These are phyloP conservation scores for Cephalophus harveyi DNA, from an alignment of 2,113 vertebrate genomes.

Conservation along the genomic window DNA sequence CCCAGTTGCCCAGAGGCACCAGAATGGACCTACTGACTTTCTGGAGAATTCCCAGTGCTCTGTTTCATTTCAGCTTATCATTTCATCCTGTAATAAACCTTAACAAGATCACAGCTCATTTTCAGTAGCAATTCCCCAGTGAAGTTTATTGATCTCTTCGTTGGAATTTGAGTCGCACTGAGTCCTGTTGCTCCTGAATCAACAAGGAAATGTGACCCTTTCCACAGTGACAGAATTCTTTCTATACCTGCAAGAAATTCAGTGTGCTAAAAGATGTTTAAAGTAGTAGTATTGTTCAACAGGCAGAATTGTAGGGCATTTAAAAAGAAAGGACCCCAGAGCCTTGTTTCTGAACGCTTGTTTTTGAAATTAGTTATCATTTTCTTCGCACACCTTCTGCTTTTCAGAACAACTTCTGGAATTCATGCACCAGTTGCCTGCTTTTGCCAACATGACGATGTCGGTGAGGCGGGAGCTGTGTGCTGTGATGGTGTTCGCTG, in stretches of 20 bases:
- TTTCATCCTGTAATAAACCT: not conserved
- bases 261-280: not conserved
- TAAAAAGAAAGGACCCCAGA: slow-evolving; percentile 48
- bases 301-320: slow-evolving; percentile 62
- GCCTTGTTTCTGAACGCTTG: slow-evolving; percentile 57
- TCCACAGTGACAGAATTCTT: not conserved
- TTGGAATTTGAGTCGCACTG: not conserved
- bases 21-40: not conserved
- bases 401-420: slow-evolving; percentile 97
- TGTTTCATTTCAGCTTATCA: not conserved
- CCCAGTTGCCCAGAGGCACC: not conserved
- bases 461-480: slow-evolving; percentile 97
- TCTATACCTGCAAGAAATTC: not conserved
- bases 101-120: not conserved
- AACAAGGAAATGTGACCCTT: not conserved
- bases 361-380: slow-evolving; percentile 57
- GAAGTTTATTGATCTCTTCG: not conserved
- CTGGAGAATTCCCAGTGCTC: not conserved
- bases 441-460: slow-evolving; percentile 99
- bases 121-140: not conserved
- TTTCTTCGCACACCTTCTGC: slow-evolving; percentile 54
- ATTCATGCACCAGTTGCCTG: slow-evolving; percentile 99
- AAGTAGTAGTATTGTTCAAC: slow-evolving; percentile 14
- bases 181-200: not conserved
- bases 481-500: slow-evolving; percentile 98